These are phyloP conservation scores for Glareola pratincola DNA, from an alignment of 2,113 vertebrate species.

Conservation along the genomic window DNA sequence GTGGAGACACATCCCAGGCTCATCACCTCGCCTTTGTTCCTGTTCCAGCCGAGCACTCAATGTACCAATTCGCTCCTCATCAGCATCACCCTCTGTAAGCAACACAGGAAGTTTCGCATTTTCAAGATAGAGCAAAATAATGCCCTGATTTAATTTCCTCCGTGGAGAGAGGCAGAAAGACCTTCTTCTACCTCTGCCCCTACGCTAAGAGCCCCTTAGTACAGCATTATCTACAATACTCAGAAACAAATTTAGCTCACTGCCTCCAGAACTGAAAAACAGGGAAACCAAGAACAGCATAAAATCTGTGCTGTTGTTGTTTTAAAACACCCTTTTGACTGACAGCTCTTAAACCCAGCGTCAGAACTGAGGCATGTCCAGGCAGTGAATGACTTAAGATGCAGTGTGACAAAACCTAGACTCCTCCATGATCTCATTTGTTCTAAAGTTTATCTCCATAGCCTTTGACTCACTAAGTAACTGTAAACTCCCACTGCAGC, in stretches of 20 bases:
- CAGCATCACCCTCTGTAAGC: conserved; percentile 9
- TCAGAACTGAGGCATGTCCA: neutral
- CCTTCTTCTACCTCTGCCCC: neutral
- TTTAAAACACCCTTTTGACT: neutral
- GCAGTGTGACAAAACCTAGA: neutral
- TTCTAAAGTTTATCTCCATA: neutral
- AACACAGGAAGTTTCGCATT: conserved; percentile 6
- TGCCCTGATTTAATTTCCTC: neutral
- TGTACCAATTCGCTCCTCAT: conserved; percentile 31
- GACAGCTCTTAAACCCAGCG: neutral
- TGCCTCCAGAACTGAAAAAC: neutral
- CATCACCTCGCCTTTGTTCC: neutral
- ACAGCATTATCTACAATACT: neutral
- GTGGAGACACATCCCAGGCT: neutral
- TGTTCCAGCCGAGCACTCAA: conserved; percentile 11
- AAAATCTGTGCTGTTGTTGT: neutral
- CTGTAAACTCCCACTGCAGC: neutral
- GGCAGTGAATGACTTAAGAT: neutral
- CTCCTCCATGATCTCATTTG: neutral
- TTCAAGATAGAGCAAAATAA: conserved; percentile 12
- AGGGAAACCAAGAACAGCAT: neutral
- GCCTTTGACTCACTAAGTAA: neutral
- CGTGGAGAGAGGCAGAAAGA: neutral
- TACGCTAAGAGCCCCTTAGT: neutral
- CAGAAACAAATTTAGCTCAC: neutral